Conservation (phyloP, 2,113 vertebrate genomes). For the Taurulus bubalis region DNA sequence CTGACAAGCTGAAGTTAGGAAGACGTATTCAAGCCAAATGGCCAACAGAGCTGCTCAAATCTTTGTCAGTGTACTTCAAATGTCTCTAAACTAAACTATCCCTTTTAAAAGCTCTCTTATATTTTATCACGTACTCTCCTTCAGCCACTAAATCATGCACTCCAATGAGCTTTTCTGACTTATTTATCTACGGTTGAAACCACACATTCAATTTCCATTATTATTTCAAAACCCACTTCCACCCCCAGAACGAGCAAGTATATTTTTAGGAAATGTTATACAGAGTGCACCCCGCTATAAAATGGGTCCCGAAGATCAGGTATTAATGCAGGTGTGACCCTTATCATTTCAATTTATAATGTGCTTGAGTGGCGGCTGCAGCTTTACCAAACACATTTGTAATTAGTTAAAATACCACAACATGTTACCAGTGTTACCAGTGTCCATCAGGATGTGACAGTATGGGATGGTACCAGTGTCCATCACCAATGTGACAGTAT, state of each 20-base stretch:
- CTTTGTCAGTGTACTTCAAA: background rate
- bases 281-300: background rate
- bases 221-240: background rate
- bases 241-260: background rate
- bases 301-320: background rate
- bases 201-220: background rate
- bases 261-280: background rate
- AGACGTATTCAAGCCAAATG: background rate
- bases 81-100: background rate
- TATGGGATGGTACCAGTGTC: background rate
- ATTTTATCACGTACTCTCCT: background rate
- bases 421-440: too few species aligned
- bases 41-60: background rate
- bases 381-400: background rate
- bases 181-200: background rate
- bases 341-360: background rate
- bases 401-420: background rate
- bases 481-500: background rate
- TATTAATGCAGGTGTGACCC: background rate
- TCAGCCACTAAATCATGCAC: background rate
- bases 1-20: background rate
- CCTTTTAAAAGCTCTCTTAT: background rate
- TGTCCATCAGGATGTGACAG: background rate
- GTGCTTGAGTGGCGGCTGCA: background rate
- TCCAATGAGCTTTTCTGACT: background rate